Conservation (phyloP, 2,888 invertebrate genomes). For the Cecidostiba fungosa region DNA sequence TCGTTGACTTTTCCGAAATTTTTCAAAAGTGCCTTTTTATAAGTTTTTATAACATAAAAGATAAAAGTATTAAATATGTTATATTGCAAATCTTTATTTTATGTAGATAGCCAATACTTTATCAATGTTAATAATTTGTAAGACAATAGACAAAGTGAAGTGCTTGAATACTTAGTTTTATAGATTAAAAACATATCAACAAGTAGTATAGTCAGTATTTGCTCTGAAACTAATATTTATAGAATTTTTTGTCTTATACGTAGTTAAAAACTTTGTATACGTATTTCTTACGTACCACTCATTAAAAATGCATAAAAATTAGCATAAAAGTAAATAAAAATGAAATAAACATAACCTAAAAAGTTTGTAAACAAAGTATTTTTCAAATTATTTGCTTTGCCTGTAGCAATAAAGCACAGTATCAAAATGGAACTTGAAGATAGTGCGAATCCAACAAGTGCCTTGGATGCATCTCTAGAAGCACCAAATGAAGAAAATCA, state of each 20-base stretch:
- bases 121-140: not conserved
- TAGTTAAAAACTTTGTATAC: not conserved
- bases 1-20: not conserved
- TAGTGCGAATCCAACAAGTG: conserved; percentile 25
- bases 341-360: conserved; percentile 37
- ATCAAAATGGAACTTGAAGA: conserved; percentile 57
- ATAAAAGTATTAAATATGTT: no score
- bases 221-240: not conserved
- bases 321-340: not conserved
- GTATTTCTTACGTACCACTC: not conserved
- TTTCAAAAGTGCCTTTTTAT: conserved; percentile 6
- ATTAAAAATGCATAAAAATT: not conserved
- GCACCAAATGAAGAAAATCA: conserved; percentile 56
- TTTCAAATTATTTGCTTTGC: not conserved
- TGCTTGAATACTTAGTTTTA: not conserved
- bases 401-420: not conserved
- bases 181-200: not conserved
- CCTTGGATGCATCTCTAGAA: conserved; percentile 52
- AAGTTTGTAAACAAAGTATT: conserved; percentile 33
- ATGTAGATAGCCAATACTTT: not conserved
- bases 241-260: not conserved
- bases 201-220: not conserved
- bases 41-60: not conserved
- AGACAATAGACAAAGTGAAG: not conserved
- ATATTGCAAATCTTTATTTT: not conserved